A percentile compares a stretch with the other conserved stretches of the same genome.
These are phyloP conservation scores for Diplosoma virens DNA, from an alignment of 23 tunicate genomes.

Conservation along the genomic window DNA sequence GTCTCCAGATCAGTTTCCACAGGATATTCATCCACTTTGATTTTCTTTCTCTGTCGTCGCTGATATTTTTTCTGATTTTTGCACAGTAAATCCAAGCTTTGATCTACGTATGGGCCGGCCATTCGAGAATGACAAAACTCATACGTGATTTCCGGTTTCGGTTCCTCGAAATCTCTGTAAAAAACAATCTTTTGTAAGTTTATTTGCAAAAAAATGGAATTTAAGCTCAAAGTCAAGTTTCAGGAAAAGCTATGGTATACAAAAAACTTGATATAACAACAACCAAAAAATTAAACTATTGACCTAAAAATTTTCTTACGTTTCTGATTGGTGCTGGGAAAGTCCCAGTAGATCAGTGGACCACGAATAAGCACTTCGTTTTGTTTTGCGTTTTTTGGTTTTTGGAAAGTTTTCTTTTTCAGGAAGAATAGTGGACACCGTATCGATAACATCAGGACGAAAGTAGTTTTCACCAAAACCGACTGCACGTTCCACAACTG, in stretches of 20 bases:
- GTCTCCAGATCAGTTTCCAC: background rate
- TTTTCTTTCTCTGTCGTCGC: background rate
- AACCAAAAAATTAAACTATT: background rate
- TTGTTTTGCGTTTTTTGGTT: background rate
- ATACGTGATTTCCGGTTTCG: conserved; percentile 9
- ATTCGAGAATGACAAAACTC: background rate
- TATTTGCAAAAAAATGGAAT: too few species aligned
- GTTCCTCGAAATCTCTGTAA: background rate
- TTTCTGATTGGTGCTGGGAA: background rate
- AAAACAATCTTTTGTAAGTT: too few species aligned
- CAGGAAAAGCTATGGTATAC: too few species aligned
- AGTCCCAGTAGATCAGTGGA: background rate
- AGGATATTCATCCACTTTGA: background rate
- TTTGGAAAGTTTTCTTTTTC: conserved; percentile 5
- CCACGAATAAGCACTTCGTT: background rate
- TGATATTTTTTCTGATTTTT: background rate
- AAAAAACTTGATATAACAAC: too few species aligned
- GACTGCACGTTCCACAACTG: conserved; percentile 1
- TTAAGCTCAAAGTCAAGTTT: too few species aligned
- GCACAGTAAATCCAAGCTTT: background rate
- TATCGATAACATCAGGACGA: conserved; percentile 17
- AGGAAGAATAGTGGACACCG: background rate
- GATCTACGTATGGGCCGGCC: background rate
- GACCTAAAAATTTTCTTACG: background rate
- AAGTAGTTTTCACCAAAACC: too few species aligned